Evolutionary conservation across 2,113 vertebrate genomes (phyloP).

Genomic region (Dasypus novemcinctus): DNA sequence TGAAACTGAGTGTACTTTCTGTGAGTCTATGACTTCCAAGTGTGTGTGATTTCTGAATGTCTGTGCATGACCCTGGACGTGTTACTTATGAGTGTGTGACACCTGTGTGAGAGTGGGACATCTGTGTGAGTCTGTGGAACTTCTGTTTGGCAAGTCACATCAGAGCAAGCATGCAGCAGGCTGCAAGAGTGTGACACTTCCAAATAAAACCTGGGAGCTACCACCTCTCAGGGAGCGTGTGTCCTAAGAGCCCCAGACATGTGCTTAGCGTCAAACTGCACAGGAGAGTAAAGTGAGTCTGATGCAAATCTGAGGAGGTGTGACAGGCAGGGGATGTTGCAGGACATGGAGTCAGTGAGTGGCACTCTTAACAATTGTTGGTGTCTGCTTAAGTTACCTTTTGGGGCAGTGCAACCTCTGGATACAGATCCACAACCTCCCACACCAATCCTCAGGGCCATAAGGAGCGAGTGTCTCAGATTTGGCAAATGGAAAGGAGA

Average conservation of each 20-base stretch:
- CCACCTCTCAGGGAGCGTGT: neutral
- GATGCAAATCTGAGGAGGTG: neutral
- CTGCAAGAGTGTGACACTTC: neutral
- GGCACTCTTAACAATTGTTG: neutral
- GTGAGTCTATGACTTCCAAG: neutral
- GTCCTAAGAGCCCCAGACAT: neutral
- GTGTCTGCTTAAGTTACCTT: neutral
- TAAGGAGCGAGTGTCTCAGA: neutral
- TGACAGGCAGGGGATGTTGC: neutral
- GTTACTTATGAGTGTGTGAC: neutral
- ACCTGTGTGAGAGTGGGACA: neutral
- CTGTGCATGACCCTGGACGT: neutral
- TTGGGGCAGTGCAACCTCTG: neutral
- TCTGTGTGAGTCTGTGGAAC: neutral
- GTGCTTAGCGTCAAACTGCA: neutral
- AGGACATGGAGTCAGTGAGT: fast-evolving
- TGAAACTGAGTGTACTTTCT: neutral
- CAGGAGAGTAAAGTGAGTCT: neutral
- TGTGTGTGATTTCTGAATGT: neutral
- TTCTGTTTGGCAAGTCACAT: neutral
- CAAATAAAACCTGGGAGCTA: neutral
- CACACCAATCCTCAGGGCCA: neutral
- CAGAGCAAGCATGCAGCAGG: neutral
- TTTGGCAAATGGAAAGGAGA: neutral
- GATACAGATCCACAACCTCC: neutral